Percentiles rank a stretch among this genome's conserved stretches.
phyloP scores from a whole-genome alignment of 2,888 invertebrate genomes.

The Nebria salina region DNA sequence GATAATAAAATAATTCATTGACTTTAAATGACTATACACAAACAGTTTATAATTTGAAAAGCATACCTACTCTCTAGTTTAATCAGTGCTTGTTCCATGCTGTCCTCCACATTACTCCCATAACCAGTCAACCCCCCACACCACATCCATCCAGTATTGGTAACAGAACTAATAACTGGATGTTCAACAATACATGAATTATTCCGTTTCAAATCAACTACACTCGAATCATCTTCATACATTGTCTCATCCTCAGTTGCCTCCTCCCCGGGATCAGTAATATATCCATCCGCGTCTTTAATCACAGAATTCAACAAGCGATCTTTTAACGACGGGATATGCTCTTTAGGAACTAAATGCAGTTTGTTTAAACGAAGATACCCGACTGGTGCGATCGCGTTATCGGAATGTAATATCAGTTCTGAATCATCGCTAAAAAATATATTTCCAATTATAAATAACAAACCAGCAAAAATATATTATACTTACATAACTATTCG shows the following conservation, averaged over 20 bases:
- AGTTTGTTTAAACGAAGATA: constrained; percentile 89
- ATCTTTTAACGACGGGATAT: constrained; percentile 57
- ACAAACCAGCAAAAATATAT: constrained; percentile 15
- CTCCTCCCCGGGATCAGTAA: constrained; percentile 60
- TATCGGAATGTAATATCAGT: constrained; percentile 87
- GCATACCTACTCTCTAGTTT: constrained; percentile 82
- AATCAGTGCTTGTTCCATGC: constrained; percentile 77
- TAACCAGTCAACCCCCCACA: constrained; percentile 82
- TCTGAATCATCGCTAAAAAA: constrained; percentile 82
- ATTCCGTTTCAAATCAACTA: constrained; percentile 49
- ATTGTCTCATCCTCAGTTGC: constrained; percentile 53
- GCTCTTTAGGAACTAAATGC: constrained; percentile 76
- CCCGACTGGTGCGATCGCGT: constrained; percentile 94
- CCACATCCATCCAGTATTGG: constrained; percentile 81
- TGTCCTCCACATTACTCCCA: constrained; percentile 70
- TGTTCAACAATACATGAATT: constrained; percentile 38
- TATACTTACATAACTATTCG: constrained; percentile 86
- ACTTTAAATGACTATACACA: not conserved
- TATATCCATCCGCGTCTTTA: constrained; percentile 52
- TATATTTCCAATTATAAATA: constrained; percentile 43
- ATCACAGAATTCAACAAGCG: constrained; percentile 58
- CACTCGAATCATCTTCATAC: constrained; percentile 50
- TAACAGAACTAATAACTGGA: constrained; percentile 24
- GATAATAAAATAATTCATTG: not conserved
- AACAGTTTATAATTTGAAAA: constrained; percentile 25